These are phyloP conservation scores for Oryzias melastigma DNA, from an alignment of 2,113 vertebrate genomes.

Conservation along the genomic window DNA sequence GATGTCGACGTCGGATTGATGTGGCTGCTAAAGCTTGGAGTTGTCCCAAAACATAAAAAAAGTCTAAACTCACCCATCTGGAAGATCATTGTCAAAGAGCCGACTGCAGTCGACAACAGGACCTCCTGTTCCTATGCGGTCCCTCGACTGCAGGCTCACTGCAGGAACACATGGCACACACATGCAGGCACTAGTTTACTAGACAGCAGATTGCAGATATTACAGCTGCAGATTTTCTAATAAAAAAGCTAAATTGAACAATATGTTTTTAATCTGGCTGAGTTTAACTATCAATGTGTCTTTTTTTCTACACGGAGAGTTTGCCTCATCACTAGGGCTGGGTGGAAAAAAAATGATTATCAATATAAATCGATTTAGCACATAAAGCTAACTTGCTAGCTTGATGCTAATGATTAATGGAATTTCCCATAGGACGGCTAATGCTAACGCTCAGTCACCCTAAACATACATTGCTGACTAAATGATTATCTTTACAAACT, in stretches of 20 bases:
- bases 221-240: constrained; percentile 14
- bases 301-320: no score
- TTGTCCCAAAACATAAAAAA: constrained; percentile 9
- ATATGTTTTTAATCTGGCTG: constrained; percentile 39
- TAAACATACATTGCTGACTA: no score
- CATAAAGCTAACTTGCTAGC: no score
- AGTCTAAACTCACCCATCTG: constrained; percentile 87
- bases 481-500: no score
- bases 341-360: no score
- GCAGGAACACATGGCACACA: constrained; percentile 68
- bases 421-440: no score
- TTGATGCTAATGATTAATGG: no score
- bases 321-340: no score
- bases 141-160: constrained; percentile 98
- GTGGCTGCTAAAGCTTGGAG: not conserved
- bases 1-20: not conserved
- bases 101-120: constrained; percentile 98
- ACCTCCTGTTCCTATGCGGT: constrained; percentile 94
- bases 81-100: constrained; percentile 96
- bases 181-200: constrained; percentile 42
- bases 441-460: no score
- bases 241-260: constrained; percentile 21
- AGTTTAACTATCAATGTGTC: constrained; percentile 1
- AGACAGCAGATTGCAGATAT: constrained; percentile 45
- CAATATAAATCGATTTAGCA: no score